Evolutionary conservation across 2,797 vertebrate genomes (phyloP).

Genomic region (Bovichtus diacanthus): DNA sequence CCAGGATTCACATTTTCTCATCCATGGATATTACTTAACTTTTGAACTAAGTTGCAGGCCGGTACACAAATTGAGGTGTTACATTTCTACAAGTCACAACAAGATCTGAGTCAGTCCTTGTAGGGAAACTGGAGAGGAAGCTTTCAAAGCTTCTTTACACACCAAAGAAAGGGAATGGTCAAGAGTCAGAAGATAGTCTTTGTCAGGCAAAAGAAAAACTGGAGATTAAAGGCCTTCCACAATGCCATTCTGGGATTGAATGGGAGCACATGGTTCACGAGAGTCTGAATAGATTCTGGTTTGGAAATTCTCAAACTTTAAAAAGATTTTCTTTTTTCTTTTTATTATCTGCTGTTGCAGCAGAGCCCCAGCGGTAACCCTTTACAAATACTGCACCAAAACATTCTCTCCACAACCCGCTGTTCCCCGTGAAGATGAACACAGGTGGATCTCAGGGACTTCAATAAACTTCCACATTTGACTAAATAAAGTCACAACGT

Average conservation of each 20-base stretch:
- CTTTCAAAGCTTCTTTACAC: constrained; percentile 41
- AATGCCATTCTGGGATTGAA: constrained; percentile 1
- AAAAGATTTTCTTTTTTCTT: not conserved
- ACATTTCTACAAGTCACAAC: not conserved
- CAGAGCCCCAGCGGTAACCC: not conserved
- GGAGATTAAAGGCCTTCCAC: constrained; percentile 43
- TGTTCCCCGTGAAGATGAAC: not conserved
- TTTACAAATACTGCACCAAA: constrained; percentile 5
- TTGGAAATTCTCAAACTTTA: not conserved
- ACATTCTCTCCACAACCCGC: not conserved
- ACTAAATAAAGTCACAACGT: not conserved
- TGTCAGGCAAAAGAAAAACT: constrained; percentile 29
- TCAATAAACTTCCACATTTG: not conserved
- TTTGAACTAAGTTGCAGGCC: not conserved
- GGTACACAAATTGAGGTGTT: not conserved
- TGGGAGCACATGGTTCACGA: not conserved
- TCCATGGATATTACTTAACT: not conserved
- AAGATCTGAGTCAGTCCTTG: constrained; percentile 8
- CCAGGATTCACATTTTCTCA: not conserved
- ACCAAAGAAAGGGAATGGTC: constrained; percentile 44
- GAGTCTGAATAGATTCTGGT: not conserved
- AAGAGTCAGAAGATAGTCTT: constrained; percentile 33
- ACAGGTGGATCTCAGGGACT: not conserved
- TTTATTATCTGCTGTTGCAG: not conserved
- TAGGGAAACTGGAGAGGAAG: not conserved